Conservation (phyloP, 1,140 invertebrate species). For the Harlomillsia oculata region DNA sequence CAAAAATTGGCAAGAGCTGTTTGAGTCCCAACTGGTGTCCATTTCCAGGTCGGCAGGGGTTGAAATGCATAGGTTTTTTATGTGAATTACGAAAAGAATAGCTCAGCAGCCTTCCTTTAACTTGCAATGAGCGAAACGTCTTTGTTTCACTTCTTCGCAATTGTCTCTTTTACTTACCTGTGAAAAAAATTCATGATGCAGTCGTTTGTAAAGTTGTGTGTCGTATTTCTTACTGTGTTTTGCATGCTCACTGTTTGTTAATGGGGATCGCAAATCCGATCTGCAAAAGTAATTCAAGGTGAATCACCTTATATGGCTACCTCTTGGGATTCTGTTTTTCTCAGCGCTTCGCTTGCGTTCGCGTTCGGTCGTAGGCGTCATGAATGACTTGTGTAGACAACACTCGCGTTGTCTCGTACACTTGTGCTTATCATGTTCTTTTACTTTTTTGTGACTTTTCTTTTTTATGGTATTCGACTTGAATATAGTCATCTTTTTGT, state of each 20-base stretch:
- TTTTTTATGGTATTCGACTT: background rate
- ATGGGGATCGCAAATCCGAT: conserved; percentile 9
- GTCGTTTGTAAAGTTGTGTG: background rate
- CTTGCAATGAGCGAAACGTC: too few species aligned
- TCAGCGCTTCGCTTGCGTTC: background rate
- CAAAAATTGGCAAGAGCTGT: background rate
- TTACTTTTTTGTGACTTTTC: background rate
- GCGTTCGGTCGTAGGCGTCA: background rate
- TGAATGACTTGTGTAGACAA: background rate
- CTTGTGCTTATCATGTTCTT: background rate
- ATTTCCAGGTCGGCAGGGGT: too few species aligned
- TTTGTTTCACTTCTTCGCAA: background rate
- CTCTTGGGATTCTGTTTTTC: background rate
- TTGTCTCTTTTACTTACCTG: background rate
- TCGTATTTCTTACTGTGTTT: background rate
- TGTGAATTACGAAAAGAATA: too few species aligned
- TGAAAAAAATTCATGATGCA: background rate
- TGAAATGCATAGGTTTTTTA: too few species aligned
- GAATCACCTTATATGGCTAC: conserved; percentile 6
- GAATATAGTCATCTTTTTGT: too few species aligned
- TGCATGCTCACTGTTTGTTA: background rate
- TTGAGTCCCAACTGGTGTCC: background rate
- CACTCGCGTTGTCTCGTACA: background rate
- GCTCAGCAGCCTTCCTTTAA: too few species aligned
- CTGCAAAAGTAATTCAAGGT: conserved; percentile 13